phyloP scores from a whole-genome alignment of 30 jellyfish, hydroid and myxozoan genomes.

The Hydractinia echinata region DNA sequence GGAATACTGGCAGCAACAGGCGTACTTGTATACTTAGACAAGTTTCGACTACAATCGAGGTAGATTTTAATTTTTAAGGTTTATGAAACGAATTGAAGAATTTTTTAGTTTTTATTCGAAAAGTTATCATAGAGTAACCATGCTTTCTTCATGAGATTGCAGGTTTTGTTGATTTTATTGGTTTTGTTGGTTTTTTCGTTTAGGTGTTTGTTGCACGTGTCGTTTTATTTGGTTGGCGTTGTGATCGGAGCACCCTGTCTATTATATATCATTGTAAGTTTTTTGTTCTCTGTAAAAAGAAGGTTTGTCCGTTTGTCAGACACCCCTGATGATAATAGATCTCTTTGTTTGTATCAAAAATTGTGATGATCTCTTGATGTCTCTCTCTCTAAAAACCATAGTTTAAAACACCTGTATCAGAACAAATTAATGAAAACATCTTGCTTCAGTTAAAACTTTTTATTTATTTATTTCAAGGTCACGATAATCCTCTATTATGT shows the following conservation, averaged over 20 bases:
- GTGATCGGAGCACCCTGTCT: constrained; percentile 16
- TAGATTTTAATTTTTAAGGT: neutral
- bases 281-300: neutral
- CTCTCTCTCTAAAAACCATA: too few species aligned
- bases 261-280: constrained; percentile 10
- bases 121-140: neutral
- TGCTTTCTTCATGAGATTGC: neutral
- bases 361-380: too few species aligned
- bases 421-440: neutral
- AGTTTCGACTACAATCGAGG: constrained; percentile 64
- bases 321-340: too few species aligned
- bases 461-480: constrained; percentile 29
- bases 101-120: neutral
- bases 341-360: too few species aligned
- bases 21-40: constrained; percentile 44
- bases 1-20: constrained; percentile 50
- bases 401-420: too few species aligned
- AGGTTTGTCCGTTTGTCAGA: too few species aligned
- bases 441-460: neutral
- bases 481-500: constrained; percentile 48
- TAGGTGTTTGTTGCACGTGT: constrained; percentile 19
- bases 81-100: neutral
- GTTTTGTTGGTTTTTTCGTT: neutral
- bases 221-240: constrained; percentile 20
- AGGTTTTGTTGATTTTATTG: neutral